Conservation (phyloP, 2,888 invertebrate species). For the Drosophila rellima region DNA sequence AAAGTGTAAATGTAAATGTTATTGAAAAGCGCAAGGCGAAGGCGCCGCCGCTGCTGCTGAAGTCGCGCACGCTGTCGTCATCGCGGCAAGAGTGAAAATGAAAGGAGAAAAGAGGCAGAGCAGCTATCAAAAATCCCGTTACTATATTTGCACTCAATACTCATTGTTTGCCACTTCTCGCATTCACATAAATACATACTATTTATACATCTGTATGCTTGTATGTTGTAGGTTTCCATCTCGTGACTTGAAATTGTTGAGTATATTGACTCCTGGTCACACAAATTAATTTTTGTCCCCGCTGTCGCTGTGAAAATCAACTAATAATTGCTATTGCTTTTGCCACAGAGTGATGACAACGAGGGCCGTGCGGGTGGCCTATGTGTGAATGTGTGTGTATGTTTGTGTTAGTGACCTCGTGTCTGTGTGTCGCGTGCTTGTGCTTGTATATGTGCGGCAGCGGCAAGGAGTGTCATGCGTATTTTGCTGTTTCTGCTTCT, state of each 20-base stretch:
- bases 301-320: constrained; percentile 62
- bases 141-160: constrained; percentile 62
- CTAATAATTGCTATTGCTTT: constrained; percentile 65
- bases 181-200: constrained; percentile 29
- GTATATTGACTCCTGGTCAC: constrained; percentile 64
- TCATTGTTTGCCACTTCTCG: constrained; percentile 53
- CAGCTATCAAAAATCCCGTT: constrained; percentile 51
- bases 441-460: constrained; percentile 58
- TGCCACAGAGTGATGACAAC: constrained; percentile 24
- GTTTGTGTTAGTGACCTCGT: constrained; percentile 75
- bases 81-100: constrained; percentile 66
- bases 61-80: constrained; percentile 75
- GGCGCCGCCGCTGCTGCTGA: constrained; percentile 57
- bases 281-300: constrained; percentile 57
- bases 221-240: constrained; percentile 46
- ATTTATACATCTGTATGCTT: constrained; percentile 10
- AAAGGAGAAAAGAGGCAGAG: constrained; percentile 57
- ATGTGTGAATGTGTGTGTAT: constrained; percentile 31
- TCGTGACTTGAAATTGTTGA: constrained; percentile 66
- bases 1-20: constrained; percentile 80
- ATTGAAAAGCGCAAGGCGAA: constrained; percentile 73
- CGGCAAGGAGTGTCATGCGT: constrained; percentile 80
- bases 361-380: constrained; percentile 38
- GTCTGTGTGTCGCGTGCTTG: constrained; percentile 73
- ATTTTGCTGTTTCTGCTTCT: constrained; percentile 58